Evolutionary conservation across 2,113 vertebrate species (phyloP).

Genomic region (Crocuta crocuta): DNA sequence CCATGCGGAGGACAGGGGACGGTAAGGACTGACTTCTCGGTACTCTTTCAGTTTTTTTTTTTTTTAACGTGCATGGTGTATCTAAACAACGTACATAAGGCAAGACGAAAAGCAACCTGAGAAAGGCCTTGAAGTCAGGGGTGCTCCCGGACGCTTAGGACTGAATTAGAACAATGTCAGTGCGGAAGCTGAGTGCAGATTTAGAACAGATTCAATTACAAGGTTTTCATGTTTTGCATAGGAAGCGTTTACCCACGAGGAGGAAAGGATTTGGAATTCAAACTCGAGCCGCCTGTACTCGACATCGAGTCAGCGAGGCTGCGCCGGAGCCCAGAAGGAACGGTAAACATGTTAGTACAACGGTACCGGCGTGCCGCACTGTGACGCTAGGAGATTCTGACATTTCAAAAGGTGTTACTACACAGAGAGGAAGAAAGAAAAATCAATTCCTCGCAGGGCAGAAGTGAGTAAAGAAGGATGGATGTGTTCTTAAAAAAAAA

Average conservation of each 20-base stretch:
- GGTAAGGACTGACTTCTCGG: too few relatives aligned
- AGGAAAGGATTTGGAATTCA: constrained; percentile 61
- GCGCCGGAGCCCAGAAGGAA: not conserved
- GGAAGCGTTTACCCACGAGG: constrained; percentile 52
- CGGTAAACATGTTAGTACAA: constrained; percentile 57
- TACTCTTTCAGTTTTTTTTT: not conserved
- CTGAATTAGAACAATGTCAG: not conserved
- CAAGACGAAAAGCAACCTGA: not conserved
- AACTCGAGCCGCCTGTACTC: not conserved
- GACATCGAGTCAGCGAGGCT: not conserved
- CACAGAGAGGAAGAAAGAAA: constrained; percentile 49
- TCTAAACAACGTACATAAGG: not conserved
- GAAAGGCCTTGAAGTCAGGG: not conserved
- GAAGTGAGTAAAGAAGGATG: not conserved
- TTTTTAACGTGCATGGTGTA: not conserved
- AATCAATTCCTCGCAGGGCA: not conserved
- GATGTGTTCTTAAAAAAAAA: not conserved
- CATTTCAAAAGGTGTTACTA: constrained; percentile 72
- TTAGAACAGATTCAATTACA: constrained; percentile 18
- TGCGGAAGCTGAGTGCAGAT: not conserved
- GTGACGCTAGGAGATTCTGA: constrained; percentile 57
- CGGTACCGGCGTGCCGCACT: not conserved
- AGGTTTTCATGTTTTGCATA: constrained; percentile 20
- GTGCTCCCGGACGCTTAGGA: not conserved
- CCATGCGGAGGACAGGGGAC: not conserved